phyloP scores from a whole-genome alignment of 2,113 vertebrate species.

The Sitta europaea region DNA sequence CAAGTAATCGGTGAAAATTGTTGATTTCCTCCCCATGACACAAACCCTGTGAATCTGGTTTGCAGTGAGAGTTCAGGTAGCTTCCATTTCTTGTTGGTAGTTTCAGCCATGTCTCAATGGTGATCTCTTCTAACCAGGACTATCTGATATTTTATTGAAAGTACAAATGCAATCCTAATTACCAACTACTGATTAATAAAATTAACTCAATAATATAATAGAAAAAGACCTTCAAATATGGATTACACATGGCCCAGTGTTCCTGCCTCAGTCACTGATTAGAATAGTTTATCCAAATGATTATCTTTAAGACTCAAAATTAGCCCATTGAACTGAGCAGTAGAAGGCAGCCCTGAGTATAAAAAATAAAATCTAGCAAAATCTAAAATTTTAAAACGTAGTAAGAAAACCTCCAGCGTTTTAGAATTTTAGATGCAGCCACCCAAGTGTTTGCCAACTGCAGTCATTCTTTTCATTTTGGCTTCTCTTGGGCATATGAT shows the following conservation, averaged over 20 bases:
- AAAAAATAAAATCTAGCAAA: background rate
- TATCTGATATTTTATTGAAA: background rate
- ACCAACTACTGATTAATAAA: background rate
- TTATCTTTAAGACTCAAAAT: background rate
- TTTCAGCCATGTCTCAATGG: background rate
- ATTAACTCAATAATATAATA: background rate
- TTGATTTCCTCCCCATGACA: background rate
- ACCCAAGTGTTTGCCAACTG: background rate
- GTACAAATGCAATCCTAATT: background rate
- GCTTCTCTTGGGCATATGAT: constrained; percentile 44
- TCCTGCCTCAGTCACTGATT: background rate
- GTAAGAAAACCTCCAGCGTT: background rate
- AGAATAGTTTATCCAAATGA: background rate
- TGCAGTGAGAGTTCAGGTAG: background rate
- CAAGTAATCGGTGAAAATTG: background rate
- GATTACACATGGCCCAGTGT: background rate
- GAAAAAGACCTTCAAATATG: background rate
- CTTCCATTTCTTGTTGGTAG: background rate
- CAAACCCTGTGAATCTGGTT: background rate
- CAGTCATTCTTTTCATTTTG: constrained; percentile 21
- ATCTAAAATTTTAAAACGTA: background rate
- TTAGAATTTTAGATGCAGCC: background rate
- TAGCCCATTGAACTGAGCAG: background rate
- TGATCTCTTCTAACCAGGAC: background rate
- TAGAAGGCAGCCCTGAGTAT: background rate